Percentiles rank a stretch among this genome's conserved stretches.
Conservation (phyloP, 1,140 invertebrate species). For the Bombus superbus region DNA sequence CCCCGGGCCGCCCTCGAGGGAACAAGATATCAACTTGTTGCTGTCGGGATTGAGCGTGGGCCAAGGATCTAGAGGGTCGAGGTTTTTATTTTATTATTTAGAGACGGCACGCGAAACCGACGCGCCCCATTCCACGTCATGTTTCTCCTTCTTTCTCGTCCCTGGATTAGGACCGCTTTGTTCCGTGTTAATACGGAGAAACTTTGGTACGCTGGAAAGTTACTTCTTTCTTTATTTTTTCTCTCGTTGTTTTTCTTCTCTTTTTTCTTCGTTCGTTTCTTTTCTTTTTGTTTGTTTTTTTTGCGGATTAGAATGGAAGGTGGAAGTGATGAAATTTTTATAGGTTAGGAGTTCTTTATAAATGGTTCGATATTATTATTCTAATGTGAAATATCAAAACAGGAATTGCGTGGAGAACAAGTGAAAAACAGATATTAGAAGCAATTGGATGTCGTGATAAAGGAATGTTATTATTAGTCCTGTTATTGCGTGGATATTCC, state of each 20-base stretch:
- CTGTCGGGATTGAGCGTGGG: slow-evolving; percentile 67
- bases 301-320: neutral
- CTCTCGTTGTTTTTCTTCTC: neutral
- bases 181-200: slow-evolving; percentile 34
- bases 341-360: neutral
- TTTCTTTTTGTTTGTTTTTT: neutral
- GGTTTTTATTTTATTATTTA: slow-evolving; percentile 73
- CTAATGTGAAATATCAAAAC: too few species aligned
- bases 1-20: slow-evolving; percentile 49
- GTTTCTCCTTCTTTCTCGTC: slow-evolving; percentile 22
- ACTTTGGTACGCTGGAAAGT: neutral
- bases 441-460: slow-evolving; percentile 17
- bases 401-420: neutral
- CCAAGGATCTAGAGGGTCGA: slow-evolving; percentile 63
- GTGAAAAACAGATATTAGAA: slow-evolving; percentile 4
- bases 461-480: slow-evolving; percentile 10
- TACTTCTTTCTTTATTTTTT: neutral
- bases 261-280: neutral
- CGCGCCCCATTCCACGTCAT: slow-evolving; percentile 35
- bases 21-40: slow-evolving; percentile 80
- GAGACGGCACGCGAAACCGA: slow-evolving; percentile 60
- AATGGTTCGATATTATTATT: neutral
- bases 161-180: slow-evolving; percentile 49
- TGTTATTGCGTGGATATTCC: neutral
- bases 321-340: neutral